phyloP scores from a whole-genome alignment of 2,113 vertebrate genomes.

The Motacilla tschutschensis region DNA sequence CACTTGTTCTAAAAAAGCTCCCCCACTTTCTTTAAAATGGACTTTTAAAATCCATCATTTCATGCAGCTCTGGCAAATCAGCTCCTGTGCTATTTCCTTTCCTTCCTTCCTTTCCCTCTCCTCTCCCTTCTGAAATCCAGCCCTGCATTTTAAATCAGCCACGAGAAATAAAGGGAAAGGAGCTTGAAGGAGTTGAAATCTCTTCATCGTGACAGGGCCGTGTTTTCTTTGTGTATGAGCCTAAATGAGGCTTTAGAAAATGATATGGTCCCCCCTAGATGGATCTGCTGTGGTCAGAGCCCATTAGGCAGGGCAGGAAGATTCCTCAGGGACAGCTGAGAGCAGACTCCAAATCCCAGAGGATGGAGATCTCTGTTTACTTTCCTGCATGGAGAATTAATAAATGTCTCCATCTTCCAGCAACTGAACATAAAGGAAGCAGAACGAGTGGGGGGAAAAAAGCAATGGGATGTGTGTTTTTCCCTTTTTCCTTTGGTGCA shows the following conservation, averaged over 20 bases:
- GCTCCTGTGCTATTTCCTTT: slow-evolving; percentile 48
- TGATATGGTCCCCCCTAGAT: slow-evolving; percentile 53
- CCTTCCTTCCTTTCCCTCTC: slow-evolving; percentile 51
- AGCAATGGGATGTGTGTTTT: slow-evolving; percentile 44
- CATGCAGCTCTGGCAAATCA: slow-evolving; percentile 33
- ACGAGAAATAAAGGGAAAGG: slow-evolving; percentile 43
- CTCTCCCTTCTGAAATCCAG: background rate
- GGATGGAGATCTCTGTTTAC: slow-evolving; percentile 67
- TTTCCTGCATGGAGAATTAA: slow-evolving; percentile 78
- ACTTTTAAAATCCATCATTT: slow-evolving; percentile 63
- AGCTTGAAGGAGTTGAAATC: slow-evolving; percentile 29
- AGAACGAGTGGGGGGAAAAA: slow-evolving; percentile 36
- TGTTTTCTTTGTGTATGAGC: slow-evolving; percentile 46
- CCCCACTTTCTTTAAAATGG: slow-evolving; percentile 3
- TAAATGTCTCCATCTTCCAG: slow-evolving; percentile 74
- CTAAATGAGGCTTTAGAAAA: slow-evolving; percentile 72
- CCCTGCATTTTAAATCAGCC: slow-evolving; percentile 68
- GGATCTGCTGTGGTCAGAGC: slow-evolving; percentile 64
- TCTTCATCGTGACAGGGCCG: slow-evolving; percentile 45
- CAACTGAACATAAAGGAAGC: slow-evolving; percentile 58
- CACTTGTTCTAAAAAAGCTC: slow-evolving; percentile 17
- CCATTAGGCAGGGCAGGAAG: slow-evolving; percentile 62
- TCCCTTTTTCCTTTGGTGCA: slow-evolving; percentile 37
- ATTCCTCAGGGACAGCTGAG: slow-evolving; percentile 64
- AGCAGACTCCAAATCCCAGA: slow-evolving; percentile 65